Evolutionary conservation across 1,140 invertebrate species (phyloP), one percentile per base, ranked within the genome.

Genomic region (Panulirus ornatus): DNA sequence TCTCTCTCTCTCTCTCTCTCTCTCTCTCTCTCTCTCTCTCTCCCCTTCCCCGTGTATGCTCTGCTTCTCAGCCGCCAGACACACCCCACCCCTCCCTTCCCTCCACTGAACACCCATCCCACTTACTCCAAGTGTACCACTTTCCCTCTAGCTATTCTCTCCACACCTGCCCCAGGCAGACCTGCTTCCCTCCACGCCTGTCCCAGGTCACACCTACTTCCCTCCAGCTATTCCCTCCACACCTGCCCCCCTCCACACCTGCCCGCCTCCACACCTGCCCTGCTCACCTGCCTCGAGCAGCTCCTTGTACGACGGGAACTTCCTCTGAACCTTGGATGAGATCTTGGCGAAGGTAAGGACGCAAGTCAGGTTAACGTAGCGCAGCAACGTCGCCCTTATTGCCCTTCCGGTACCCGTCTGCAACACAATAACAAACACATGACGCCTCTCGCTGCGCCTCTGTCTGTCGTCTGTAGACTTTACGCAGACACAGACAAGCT

Each of bases 351-450:
- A 91, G n/a, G 88, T 90, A 27, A 92, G 70, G 9, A 92, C 84
- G n/a, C 84, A 78, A 54, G 47, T 84, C 75, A 95, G 93, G 90
- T 94, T 92, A 88, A 94, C 92, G 88, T 95, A 95, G 22, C 95
- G 93, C 40, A 94, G 94, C 2, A 95, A 91, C 0, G 94, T 94
- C 42, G 94, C 84, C 5, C 93, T 78, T 27, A 93, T 82, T n/a
- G n/a, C 42, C 40, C 63, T 1, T 14, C 2, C 2, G 6, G 30
- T 66, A 14, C 83, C 19, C 14, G 75, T 70, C 83, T 16, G n/a
- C n/a, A n/a, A n/a, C n/a, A n/a, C n/a, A n/a, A n/a, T n/a, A n/a
- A n/a, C n/a, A n/a, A n/a, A n/a, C n/a, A n/a, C n/a, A n/a, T n/a
- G n/a, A n/a, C n/a, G n/a, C n/a, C n/a, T n/a, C n/a, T n/a, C n/a